Conservation (phyloP, 1,140 invertebrate species). For the Drosophila parvula region DNA sequence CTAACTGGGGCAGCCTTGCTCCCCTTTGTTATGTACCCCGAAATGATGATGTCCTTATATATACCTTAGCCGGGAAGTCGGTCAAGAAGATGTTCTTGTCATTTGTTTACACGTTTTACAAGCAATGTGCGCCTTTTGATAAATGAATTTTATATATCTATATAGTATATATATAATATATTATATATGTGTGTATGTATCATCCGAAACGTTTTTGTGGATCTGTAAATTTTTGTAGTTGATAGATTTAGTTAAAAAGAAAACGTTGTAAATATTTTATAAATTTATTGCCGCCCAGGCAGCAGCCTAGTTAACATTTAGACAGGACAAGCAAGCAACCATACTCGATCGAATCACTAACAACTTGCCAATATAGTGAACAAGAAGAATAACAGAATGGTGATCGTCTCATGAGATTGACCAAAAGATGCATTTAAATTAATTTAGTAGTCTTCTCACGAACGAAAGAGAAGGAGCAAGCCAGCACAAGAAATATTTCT, state of each 20-base stretch:
- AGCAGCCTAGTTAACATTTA: slow-evolving; percentile 77
- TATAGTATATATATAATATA: slow-evolving; percentile 44
- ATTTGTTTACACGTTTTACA: slow-evolving; percentile 60
- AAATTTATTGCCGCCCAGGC: slow-evolving; percentile 54
- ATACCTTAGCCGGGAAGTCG: slow-evolving; percentile 39
- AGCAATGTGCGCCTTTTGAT: slow-evolving; percentile 62
- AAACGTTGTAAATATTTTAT: slow-evolving; percentile 77
- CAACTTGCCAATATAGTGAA: slow-evolving; percentile 68
- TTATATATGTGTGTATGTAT: slow-evolving; percentile 24
- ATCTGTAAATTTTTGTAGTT: slow-evolving; percentile 79
- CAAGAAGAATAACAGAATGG: slow-evolving; percentile 5
- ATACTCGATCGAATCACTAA: slow-evolving; percentile 45
- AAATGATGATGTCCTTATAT: slow-evolving; percentile 61
- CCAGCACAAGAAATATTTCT: slow-evolving; percentile 34
- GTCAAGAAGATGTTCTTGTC: slow-evolving; percentile 39
- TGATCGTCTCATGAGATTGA: slow-evolving; percentile 54
- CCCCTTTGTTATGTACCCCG: slow-evolving; percentile 51
- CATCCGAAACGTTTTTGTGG: slow-evolving; percentile 47
- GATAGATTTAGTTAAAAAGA: slow-evolving; percentile 68
- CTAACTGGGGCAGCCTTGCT: slow-evolving; percentile 57
- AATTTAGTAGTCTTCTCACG: slow-evolving; percentile 62
- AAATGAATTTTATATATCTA: slow-evolving; percentile 50
- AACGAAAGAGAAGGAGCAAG: not conserved
- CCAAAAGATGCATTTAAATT: slow-evolving; percentile 75
- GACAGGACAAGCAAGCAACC: slow-evolving; percentile 22